Evolutionary conservation across 2,888 invertebrate species (phyloP), one percentile per base, ranked within the genome.

Genomic region (Myopa tessellatipennis): DNA sequence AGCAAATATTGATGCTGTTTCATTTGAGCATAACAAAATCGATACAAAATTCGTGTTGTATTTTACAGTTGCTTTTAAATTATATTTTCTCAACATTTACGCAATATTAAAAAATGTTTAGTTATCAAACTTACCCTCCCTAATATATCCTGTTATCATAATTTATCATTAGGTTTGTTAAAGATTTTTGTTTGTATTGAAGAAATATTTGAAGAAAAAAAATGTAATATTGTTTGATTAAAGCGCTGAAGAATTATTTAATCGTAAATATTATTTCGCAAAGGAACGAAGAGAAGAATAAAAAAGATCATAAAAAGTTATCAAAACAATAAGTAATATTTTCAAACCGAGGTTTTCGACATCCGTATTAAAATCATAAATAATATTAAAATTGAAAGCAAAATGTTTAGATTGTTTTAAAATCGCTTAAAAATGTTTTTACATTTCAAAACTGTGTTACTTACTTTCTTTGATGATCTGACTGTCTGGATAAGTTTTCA

Each of bases 401-500:
- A 26, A 26, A 26, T 26, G 2, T 26, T 26, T 26, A 2, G 26
- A 26, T 26, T 26, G 26, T 26, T 14, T 50, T 50, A 50, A 50
- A 50, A 50, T 50, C 50, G 50, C 8, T 8, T 50, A 50, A 14
- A 69, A 77, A 16, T 26, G 26, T 26, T 26, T 26, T 26, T 26
- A 52, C 45, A 55, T 55, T n/a, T 55, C 5, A 6, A n/a, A 16
- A 55, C 1, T n/a, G 16, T 4, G 55, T 16, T 82, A 92, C 95
- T 94, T 90, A 96, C 96, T 95, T 92, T 95, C 93, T 92, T 95
- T 94, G 81, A 96, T 94, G 68, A 92, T 92, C 89, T 96, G 96
- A 50, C 92, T 92, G 45, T 90, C 90, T 0, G 96, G 96, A 85
- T 95, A 95, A 0, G 95, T 95, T 88, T 91, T 93, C 81, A 97